Conservation (phyloP, 1,140 invertebrate genomes). For the Elymnias hypermnestra region DNA sequence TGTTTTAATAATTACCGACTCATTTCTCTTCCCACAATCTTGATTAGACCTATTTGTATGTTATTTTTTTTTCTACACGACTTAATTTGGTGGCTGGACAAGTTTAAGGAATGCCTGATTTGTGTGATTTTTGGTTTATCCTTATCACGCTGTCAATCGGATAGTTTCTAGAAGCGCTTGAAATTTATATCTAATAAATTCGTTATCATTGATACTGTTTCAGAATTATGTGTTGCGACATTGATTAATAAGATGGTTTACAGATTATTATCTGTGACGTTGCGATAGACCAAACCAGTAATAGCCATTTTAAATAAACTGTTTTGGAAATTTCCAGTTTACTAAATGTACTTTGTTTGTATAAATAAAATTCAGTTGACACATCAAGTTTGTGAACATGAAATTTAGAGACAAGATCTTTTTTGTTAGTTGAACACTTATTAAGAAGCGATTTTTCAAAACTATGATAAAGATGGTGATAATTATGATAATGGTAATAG, state of each 20-base stretch:
- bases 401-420: no score
- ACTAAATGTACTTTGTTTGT: no score
- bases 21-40: slow-evolving; percentile 68
- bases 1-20: slow-evolving; percentile 68
- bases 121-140: slow-evolving; percentile 36
- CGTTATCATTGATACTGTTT: not conserved
- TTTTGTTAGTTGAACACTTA: no score
- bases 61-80: slow-evolving; percentile 47
- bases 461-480: no score
- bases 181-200: slow-evolving; percentile 1
- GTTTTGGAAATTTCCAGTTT: no score
- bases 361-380: no score
- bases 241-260: not conserved
- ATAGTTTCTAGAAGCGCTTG: slow-evolving; percentile 28
- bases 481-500: no score
- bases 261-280: not conserved
- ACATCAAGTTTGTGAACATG: no score
- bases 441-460: no score
- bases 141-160: slow-evolving; percentile 12
- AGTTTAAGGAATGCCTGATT: slow-evolving; percentile 58
- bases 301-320: no score
- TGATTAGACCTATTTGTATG: slow-evolving; percentile 62
- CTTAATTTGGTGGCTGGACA: slow-evolving; percentile 58
- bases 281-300: not conserved
- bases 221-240: not conserved